phyloP scores from a whole-genome alignment of 2,888 invertebrate species.

The Phlogophora meticulosa region DNA sequence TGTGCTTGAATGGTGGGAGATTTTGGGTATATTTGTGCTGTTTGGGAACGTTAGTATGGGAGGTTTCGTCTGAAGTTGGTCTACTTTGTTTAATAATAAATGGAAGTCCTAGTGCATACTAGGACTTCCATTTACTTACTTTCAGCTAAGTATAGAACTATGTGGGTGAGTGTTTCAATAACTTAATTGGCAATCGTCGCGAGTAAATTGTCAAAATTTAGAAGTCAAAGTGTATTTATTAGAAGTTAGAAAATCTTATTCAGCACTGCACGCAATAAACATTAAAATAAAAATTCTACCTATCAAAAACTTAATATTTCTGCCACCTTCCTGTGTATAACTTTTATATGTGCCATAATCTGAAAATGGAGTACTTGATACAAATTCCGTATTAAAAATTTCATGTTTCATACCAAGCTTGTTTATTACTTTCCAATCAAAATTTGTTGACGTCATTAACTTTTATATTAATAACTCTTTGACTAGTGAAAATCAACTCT shows the following conservation, averaged over 20 bases:
- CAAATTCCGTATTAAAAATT: conserved; percentile 23
- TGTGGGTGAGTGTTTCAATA: too few species aligned
- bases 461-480: conserved; percentile 11
- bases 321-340: conserved; percentile 1
- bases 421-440: conserved; percentile 26
- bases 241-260: too few species aligned
- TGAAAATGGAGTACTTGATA: conserved; percentile 21
- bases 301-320: background rate
- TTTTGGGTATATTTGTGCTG: background rate
- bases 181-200: too few species aligned
- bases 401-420: conserved; percentile 16
- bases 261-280: background rate
- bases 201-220: too few species aligned
- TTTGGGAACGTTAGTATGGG: too few species aligned
- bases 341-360: conserved; percentile 18
- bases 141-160: too few species aligned
- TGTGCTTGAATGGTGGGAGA: conserved; percentile 26
- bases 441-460: conserved; percentile 34
- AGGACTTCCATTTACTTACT: too few species aligned
- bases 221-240: too few species aligned
- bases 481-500: background rate
- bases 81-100: background rate
- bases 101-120: too few species aligned
- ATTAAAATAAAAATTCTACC: background rate
- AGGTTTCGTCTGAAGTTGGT: background rate